phyloP scores from a whole-genome alignment of 1,140 invertebrate species.

The Hestina assimilis region DNA sequence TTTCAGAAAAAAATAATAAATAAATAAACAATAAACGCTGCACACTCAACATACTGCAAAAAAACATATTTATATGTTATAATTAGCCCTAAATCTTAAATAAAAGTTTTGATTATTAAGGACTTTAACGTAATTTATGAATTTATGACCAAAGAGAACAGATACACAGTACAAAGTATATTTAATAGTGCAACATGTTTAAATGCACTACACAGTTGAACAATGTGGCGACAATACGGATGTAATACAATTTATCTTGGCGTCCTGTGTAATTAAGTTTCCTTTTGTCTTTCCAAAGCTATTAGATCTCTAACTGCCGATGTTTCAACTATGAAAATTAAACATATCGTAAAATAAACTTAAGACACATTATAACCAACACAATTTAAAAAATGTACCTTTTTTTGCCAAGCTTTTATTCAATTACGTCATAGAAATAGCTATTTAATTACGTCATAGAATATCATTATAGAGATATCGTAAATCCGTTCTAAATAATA shows the following conservation, averaged over 20 bases:
- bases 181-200: background rate
- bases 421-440: no score
- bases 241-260: background rate
- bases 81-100: no score
- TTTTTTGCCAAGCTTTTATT: no score
- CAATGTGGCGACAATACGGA: background rate
- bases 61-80: background rate
- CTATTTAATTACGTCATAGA: no score
- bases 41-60: background rate
- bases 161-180: background rate
- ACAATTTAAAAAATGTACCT: no score
- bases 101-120: background rate
- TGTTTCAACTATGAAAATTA: background rate
- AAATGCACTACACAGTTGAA: constrained; percentile 1
- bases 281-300: background rate
- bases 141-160: no score
- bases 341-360: no score
- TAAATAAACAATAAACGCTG: background rate
- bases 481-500: no score
- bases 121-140: background rate
- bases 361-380: no score
- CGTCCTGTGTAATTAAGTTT: background rate
- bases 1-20: background rate
- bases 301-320: background rate
- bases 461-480: no score